phyloP scores from a whole-genome alignment of 2,113 vertebrate genomes.

The Tenrec ecaudatus region DNA sequence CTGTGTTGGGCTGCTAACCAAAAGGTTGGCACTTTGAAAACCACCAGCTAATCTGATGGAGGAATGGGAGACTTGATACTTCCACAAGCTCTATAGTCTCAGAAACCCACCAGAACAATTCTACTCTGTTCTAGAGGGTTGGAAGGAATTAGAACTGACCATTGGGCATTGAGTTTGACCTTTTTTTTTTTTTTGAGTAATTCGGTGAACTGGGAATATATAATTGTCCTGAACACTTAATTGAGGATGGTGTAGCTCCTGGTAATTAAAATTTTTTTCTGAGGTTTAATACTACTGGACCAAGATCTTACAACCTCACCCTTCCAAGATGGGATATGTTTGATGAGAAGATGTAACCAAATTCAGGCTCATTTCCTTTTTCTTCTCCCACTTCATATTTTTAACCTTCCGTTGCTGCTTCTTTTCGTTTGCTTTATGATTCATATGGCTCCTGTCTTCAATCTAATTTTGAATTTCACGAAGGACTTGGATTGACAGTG shows the following conservation, averaged over 20 bases:
- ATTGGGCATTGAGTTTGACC: too few relatives aligned
- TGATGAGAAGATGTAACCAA: not conserved
- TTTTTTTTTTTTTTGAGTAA: not conserved
- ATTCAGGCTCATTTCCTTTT: not conserved
- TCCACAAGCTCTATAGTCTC: too few relatives aligned
- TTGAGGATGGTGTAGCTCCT: not conserved
- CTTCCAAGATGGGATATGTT: not conserved
- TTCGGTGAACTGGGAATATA: not conserved
- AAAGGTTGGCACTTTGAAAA: too few relatives aligned
- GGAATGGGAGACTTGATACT: too few relatives aligned
- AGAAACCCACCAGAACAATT: too few relatives aligned
- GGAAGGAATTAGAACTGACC: too few relatives aligned
- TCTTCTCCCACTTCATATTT: not conserved
- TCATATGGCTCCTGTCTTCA: not conserved
- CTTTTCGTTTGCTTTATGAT: constrained; percentile 68
- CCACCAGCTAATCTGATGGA: too few relatives aligned
- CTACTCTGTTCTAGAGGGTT: too few relatives aligned
- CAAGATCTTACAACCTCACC: not conserved
- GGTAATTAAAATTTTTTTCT: constrained; percentile 30
- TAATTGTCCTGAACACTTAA: not conserved
- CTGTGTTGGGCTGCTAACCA: too few relatives aligned
- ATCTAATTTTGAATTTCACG: constrained; percentile 63
- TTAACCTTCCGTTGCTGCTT: not conserved
- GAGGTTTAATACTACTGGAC: not conserved
- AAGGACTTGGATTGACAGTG: constrained; percentile 51